Evolutionary conservation across 2,888 invertebrate species (phyloP).

Genomic region (Andrena minutula): DNA sequence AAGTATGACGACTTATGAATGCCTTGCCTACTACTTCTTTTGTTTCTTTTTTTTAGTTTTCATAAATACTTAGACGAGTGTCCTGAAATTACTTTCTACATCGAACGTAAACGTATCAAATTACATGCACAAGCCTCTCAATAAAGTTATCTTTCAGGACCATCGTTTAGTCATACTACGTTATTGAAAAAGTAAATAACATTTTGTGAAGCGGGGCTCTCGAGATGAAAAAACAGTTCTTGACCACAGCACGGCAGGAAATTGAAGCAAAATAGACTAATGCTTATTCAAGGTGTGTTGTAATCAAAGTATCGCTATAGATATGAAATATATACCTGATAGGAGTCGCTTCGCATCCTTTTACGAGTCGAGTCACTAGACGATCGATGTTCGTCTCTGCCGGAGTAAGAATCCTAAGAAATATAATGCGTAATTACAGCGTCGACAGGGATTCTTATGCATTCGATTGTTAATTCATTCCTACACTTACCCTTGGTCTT

Average conservation of each 20-base stretch:
- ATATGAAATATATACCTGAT: constrained; percentile 79
- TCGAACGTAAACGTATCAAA: constrained; percentile 42
- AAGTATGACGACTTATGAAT: constrained; percentile 83
- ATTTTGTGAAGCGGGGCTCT: constrained; percentile 59
- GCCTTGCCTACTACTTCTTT: constrained; percentile 66
- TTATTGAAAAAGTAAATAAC: constrained; percentile 40
- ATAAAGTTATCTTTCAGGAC: constrained; percentile 58
- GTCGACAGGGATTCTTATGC: not conserved
- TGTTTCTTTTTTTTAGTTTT: constrained; percentile 32
- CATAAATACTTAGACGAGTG: constrained; percentile 63
- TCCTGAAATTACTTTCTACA: constrained; percentile 64
- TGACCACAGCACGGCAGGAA: constrained; percentile 60
- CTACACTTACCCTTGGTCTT: constrained; percentile 78
- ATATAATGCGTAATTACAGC: not conserved
- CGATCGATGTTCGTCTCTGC: constrained; percentile 82
- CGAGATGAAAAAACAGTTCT: constrained; percentile 56
- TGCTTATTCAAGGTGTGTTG: constrained; percentile 33
- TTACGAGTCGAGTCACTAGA: constrained; percentile 81
- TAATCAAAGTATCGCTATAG: constrained; percentile 31
- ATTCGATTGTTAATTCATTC: not conserved
- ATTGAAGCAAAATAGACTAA: constrained; percentile 60
- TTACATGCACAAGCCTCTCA: constrained; percentile 26
- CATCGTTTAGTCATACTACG: constrained; percentile 57
- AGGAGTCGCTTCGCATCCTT: constrained; percentile 81
- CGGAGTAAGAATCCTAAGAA: constrained; percentile 80